Percentiles rank a stretch among this genome's conserved stretches.
phyloP scores from a whole-genome alignment of 2,113 vertebrate species.

The Progne subis region DNA sequence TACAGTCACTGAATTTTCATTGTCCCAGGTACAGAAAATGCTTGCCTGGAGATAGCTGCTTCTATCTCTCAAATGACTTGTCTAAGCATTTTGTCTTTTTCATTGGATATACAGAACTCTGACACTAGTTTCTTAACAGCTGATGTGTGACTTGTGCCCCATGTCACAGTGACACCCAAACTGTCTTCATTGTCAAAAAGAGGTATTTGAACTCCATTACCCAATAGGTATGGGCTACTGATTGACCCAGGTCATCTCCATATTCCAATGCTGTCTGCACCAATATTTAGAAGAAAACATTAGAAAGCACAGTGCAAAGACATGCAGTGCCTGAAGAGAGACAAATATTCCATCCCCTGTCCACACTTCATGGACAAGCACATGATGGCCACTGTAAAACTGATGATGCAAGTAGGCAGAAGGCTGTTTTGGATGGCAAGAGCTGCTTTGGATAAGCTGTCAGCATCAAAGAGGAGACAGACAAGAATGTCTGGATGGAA shows the following conservation, averaged over 20 bases:
- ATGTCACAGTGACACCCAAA: not conserved
- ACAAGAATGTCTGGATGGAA: not conserved
- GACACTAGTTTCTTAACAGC: not conserved
- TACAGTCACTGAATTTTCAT: not conserved
- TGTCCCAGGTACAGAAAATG: not conserved
- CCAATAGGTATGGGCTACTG: not conserved
- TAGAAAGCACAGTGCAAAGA: not conserved
- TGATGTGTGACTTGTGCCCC: not conserved
- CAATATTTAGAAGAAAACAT: not conserved
- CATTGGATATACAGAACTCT: not conserved
- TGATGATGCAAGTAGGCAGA: not conserved
- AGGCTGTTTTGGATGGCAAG: not conserved
- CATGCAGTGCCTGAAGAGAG: not conserved
- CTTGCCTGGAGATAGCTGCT: not conserved
- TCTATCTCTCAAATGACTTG: not conserved
- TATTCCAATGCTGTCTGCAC: not conserved
- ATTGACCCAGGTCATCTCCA: not conserved
- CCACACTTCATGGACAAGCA: not conserved
- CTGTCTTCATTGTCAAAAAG: not conserved
- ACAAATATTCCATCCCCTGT: not conserved
- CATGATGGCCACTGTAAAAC: not conserved
- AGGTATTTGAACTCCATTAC: not conserved
- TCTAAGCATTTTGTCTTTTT: not conserved
- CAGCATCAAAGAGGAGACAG: not conserved
- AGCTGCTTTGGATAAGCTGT: not conserved